Evolutionary conservation across 2,888 invertebrate genomes (phyloP).

Genomic region (Cybosia mesomella): DNA sequence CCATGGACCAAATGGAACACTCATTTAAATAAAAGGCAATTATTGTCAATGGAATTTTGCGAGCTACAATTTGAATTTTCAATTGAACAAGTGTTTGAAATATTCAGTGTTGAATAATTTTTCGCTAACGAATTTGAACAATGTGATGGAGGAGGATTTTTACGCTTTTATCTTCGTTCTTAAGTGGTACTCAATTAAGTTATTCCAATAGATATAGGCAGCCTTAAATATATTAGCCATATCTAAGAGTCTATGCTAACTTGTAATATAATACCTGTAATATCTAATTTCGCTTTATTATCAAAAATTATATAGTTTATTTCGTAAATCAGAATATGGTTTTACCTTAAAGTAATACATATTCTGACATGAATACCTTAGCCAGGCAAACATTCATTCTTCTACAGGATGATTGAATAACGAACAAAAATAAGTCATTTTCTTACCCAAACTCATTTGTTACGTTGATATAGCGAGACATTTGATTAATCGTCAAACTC

Average conservation of each 20-base stretch:
- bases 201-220: background rate
- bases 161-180: constrained; percentile 34
- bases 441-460: constrained; percentile 43
- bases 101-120: constrained; percentile 64
- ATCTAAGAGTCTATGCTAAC: background rate
- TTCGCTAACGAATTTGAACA: constrained; percentile 51
- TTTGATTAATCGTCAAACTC: constrained; percentile 52
- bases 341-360: background rate
- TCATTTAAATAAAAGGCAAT: constrained; percentile 49
- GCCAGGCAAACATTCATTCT: constrained; percentile 21
- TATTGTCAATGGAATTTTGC: constrained; percentile 55
- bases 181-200: constrained; percentile 27
- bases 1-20: background rate
- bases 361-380: constrained; percentile 20
- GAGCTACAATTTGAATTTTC: constrained; percentile 56
- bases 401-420: constrained; percentile 37
- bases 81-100: constrained; percentile 63
- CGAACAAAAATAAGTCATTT: constrained; percentile 39
- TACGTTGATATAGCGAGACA: constrained; percentile 43
- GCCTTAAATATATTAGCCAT: background rate
- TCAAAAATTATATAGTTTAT: background rate
- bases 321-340: background rate
- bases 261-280: too few relatives aligned
- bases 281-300: background rate
- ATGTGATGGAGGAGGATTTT: constrained; percentile 22